Percentiles rank a stretch among this genome's conserved stretches.
phyloP scores from a whole-genome alignment of 2,797 vertebrate species.

The Coregonus suidteri region DNA sequence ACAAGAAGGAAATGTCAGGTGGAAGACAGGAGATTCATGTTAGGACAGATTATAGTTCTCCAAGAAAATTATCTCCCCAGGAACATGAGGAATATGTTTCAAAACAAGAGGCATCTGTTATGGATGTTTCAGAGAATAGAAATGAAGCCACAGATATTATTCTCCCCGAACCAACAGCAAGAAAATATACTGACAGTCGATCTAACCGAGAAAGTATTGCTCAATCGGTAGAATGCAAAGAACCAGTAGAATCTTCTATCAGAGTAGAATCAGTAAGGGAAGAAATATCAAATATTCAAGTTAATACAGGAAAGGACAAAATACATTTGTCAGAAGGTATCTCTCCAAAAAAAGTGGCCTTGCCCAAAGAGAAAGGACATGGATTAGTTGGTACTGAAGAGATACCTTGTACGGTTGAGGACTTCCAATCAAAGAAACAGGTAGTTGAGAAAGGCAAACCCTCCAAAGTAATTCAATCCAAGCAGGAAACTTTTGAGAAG shows the following conservation, averaged over 20 bases:
- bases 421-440: conserved; percentile 5
- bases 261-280: neutral
- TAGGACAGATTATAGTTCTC: neutral
- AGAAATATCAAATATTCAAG: neutral
- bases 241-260: neutral
- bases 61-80: neutral
- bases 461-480: neutral
- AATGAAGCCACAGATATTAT: too few relatives aligned
- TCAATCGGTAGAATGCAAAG: neutral
- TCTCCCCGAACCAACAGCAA: too few relatives aligned
- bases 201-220: neutral
- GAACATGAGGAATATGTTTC: neutral
- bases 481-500: neutral
- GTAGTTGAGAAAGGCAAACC: neutral
- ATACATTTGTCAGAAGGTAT: neutral
- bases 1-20: neutral
- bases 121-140: neutral
- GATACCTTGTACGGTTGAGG: neutral
- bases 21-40: neutral
- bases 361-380: neutral
- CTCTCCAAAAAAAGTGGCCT: neutral
- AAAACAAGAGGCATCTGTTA: neutral
- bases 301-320: neutral
- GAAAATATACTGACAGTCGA: too few relatives aligned
- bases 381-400: neutral